Base-by-base conservation (phyloP, 2,888 invertebrate genomes). In the Drosophila borborema region DNA sequence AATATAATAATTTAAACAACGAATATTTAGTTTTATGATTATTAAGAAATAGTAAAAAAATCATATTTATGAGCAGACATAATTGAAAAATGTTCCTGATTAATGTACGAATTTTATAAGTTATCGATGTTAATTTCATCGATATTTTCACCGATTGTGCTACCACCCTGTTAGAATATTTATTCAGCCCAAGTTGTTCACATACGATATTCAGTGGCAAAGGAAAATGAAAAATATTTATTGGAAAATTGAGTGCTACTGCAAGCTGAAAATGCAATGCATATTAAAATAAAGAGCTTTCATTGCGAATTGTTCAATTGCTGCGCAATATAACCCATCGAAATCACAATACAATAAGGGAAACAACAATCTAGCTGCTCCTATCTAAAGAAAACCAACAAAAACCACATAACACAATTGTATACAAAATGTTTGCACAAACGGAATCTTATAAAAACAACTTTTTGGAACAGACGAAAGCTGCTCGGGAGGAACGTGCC, bases 401-500 rank as follows among this genome's bases (percentile, higher is more conserved):
- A 68, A 59, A 65, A 61, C 60, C 36, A 60, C 48, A 72, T 60
- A 75, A 69, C 62, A 53, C 46, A 61, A 49, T 58, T 64, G 65
- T 66, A 62, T 41, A 70, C 51, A 79, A 69, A 79, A 96, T 96
- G 95, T 96, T 95, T 90, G 94, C 94, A 83, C 94, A 94, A 82
- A 93, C 94, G 38, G 95, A 96, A 83, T 95, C 95, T 41, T 95
- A 95, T 85, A 97, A 97, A 93, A 89, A 82, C 58, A 88, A 83
- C 40, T 98, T 98, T 93, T 94, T 98, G 90, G 97, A 98, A 92
- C 97, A 97, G 92, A 97, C 97, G 6, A 98, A 98, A 93, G 97
- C 96, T 36, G 98, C 98, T 16, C 94, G 98, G 71, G 97, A 97
- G 92, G 98, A 98, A 92, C 95, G 98, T 66, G 98, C 97, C 0